Evolutionary conservation across 2,888 invertebrate species (phyloP).

Genomic region (Nysson spinosus): DNA sequence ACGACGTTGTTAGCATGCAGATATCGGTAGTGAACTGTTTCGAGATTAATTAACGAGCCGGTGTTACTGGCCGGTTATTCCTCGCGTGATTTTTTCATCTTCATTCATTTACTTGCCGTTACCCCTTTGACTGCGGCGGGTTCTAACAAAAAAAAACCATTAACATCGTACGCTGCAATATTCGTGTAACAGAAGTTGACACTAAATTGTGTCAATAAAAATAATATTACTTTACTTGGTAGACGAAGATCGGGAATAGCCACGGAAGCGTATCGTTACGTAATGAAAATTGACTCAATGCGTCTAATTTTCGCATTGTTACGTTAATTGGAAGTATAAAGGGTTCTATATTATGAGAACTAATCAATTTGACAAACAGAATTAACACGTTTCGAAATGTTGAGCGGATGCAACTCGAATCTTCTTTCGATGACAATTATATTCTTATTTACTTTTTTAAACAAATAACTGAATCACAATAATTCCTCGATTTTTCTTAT

Average conservation of each 20-base stretch:
- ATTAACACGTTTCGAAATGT: conserved; percentile 27
- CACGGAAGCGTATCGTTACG: conserved; percentile 38
- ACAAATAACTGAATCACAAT: too few relatives aligned
- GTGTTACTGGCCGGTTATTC: background rate
- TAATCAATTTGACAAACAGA: conserved; percentile 50
- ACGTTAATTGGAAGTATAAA: conserved; percentile 63
- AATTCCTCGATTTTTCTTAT: too few relatives aligned
- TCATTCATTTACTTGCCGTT: too few relatives aligned
- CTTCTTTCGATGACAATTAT: too few relatives aligned
- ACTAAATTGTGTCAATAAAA: too few relatives aligned
- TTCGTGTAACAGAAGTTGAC: too few relatives aligned
- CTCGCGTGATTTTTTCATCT: too few relatives aligned
- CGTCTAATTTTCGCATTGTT: conserved; percentile 66
- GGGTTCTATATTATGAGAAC: conserved; percentile 45
- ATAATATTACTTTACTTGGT: background rate
- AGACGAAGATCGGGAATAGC: conserved; percentile 3
- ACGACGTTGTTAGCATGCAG: conserved; percentile 1
- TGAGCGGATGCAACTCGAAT: too few relatives aligned
- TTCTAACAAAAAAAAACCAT: too few relatives aligned
- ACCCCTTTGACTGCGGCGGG: too few relatives aligned
- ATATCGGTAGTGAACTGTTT: conserved; percentile 19
- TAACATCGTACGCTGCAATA: too few relatives aligned
- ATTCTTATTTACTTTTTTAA: too few relatives aligned
- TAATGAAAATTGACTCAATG: conserved; percentile 60
- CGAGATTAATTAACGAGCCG: conserved; percentile 17